A percentile compares a stretch with the other conserved stretches of the same genome.
Conservation (phyloP, 1,140 invertebrate species). For the Ylistrum balloti region DNA sequence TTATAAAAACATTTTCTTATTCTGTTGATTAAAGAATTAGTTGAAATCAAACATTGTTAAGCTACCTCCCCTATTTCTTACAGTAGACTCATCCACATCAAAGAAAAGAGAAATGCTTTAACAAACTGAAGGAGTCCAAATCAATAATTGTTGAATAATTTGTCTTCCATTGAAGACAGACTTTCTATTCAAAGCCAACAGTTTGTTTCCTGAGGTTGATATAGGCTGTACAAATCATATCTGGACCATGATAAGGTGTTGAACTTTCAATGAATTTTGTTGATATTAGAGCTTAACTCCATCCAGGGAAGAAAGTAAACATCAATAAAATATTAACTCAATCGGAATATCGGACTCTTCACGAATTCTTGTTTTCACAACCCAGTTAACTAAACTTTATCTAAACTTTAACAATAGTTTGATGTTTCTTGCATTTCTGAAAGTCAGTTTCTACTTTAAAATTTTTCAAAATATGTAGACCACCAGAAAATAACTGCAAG, state of each 20-base stretch:
- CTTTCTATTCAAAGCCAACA: not conserved
- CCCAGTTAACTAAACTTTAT: no score
- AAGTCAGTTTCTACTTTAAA: no score
- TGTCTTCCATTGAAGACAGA: not conserved
- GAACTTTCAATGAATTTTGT: not conserved
- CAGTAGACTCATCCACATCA: not conserved
- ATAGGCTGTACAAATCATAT: not conserved
- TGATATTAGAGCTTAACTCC: not conserved
- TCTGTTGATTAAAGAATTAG: not conserved
- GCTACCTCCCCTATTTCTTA: not conserved
- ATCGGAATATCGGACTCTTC: no score
- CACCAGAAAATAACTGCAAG: no score
- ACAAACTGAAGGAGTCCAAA: not conserved
- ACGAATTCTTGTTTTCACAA: no score
- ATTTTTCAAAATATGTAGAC: no score
- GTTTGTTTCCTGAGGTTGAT: not conserved
- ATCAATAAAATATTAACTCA: no score
- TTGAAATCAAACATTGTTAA: not conserved
- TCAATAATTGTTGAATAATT: not conserved
- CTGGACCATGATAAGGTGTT: not conserved
- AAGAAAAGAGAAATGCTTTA: not conserved
- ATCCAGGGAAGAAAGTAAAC: no score
- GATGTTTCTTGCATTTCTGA: no score
- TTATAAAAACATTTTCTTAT: conserved; percentile 22
- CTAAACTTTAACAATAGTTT: no score